Evolutionary conservation across 2,113 vertebrate genomes (phyloP), one percentile per base, ranked within the genome.

Genomic region (Rafetus swinhoei): DNA sequence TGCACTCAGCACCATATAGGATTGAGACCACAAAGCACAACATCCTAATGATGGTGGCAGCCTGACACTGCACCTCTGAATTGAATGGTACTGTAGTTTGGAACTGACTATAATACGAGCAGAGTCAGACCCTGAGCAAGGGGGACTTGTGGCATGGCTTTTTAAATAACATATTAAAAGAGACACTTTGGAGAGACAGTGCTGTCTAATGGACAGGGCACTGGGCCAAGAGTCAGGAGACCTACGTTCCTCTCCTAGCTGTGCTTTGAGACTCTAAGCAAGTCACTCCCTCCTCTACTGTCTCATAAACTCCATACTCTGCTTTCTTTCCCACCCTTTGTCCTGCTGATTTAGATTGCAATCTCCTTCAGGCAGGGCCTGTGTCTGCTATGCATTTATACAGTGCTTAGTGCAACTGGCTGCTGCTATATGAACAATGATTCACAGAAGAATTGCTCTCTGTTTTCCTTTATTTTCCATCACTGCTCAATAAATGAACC

Each of bases 371-470:
- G 19, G 1, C 4, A 84, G 82, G 82, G 35, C 32, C 3, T 80
- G 4, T n/a, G 1, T 24, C 2, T 6, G 83, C 45, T 4, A 59
- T 57, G 52, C 19, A 21, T 1, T 7, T 14, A 2, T 7, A 81
- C 0, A 0, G 3, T 52, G 9, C 6, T 8, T 9, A 79, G 27
- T 25, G 85, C 81, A 82, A 3, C 29, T 32, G 6, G 21, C 81
- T 62, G 2, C 54, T 27, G 2, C 9, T 76, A 77, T 53, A 3
- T 15, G 86, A 15, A 11, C 2, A 54, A 54, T 62, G 62, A 11
- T 1, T 21, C 14, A 4, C 12, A 45, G 3, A 15, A 9, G 1
- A 32, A 53, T 8, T 60, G 18, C 1, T 2, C 9, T n/a, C 24
- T n/a, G 5, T 50, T 27, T 21, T 1, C 24, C 2, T 9, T 89